Conservation (phyloP, 2,797 vertebrate species). For the Argya squamiceps region DNA sequence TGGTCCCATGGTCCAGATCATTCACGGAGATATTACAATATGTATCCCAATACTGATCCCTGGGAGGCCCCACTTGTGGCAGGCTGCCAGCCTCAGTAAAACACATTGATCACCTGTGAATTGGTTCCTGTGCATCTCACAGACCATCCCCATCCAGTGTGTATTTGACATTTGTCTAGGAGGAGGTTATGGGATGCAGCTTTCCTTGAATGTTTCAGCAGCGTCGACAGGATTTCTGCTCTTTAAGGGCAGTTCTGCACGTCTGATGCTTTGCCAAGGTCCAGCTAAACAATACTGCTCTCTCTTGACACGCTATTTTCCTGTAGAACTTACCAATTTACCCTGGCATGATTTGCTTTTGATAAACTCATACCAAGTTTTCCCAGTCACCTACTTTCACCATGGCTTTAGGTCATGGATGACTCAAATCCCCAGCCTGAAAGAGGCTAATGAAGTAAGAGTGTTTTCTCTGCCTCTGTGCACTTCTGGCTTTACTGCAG, state of each 20-base stretch:
- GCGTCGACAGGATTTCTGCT: too few relatives aligned
- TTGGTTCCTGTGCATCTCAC: neutral
- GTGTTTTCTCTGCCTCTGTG: neutral
- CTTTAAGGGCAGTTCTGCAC: too few relatives aligned
- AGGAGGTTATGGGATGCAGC: neutral
- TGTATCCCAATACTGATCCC: neutral
- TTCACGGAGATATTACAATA: too few relatives aligned
- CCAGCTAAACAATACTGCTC: neutral
- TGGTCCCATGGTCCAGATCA: neutral
- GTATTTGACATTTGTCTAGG: neutral
- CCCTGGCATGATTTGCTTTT: neutral
- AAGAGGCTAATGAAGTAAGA: neutral
- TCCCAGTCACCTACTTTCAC: neutral
- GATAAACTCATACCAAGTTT: neutral
- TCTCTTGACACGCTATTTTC: neutral
- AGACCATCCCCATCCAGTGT: neutral
- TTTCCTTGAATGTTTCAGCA: too few relatives aligned
- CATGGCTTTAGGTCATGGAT: neutral
- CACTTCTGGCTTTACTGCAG: neutral
- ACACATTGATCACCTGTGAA: neutral
- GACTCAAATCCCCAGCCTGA: rapidly evolving
- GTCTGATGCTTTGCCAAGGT: neutral
- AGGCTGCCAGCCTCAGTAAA: neutral
- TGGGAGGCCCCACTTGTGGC: neutral
- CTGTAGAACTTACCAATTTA: neutral